Conservation (phyloP, 2,797 vertebrate genomes). For the Spheniscus humboldti region DNA sequence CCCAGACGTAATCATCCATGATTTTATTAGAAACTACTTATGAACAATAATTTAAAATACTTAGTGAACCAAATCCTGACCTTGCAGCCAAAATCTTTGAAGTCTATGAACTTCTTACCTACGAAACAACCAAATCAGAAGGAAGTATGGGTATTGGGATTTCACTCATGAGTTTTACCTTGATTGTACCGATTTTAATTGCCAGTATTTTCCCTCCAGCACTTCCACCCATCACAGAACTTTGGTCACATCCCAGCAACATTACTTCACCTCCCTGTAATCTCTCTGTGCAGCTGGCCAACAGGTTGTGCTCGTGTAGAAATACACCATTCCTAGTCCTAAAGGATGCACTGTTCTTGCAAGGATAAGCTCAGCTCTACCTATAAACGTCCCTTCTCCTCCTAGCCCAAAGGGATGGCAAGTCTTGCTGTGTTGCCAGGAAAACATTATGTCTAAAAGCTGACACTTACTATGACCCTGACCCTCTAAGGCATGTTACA, state of each 20-base stretch:
- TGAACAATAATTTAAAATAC: neutral
- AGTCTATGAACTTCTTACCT: neutral
- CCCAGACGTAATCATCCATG: neutral
- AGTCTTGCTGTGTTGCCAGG: conserved; percentile 11
- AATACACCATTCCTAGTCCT: neutral
- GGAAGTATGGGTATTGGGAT: neutral
- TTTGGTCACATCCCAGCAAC: neutral
- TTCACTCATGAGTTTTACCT: neutral
- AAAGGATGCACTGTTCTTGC: neutral
- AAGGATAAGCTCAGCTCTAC: neutral
- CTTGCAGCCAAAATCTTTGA: neutral
- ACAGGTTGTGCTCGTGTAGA: neutral
- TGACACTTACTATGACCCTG: conserved; percentile 21
- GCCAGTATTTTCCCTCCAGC: neutral
- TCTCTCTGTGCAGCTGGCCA: neutral
- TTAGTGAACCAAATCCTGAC: neutral
- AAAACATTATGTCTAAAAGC: conserved; percentile 26
- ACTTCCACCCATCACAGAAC: neutral
- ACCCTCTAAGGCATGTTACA: conserved; percentile 43
- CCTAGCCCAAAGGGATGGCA: neutral
- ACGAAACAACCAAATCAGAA: neutral
- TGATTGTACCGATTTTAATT: neutral
- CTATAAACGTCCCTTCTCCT: conserved; percentile 20
- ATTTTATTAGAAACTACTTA: neutral
- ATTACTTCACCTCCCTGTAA: neutral